Base-by-base conservation (phyloP, 2,888 invertebrate genomes). In the Glyphotaelius pellucidus region DNA sequence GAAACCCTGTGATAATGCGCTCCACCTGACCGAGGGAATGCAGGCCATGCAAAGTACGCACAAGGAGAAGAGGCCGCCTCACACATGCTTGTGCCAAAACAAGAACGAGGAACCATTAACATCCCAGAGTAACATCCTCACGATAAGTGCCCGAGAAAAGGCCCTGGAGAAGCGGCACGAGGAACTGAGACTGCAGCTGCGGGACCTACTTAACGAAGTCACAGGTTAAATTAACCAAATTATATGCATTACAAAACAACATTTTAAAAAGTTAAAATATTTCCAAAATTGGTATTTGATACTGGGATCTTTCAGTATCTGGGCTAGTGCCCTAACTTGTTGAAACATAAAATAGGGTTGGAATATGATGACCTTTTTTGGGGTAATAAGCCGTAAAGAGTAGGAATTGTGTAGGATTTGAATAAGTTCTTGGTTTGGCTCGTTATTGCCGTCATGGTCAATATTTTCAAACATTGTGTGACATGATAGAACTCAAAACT, bases 111-210 rank as follows among this genome's bases (percentile, higher is more conserved):
- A 91, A 67, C n/a, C 85, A n/a, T 38, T n/a, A 31, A 25, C 85
- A 11, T 35, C n/a, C n/a, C 83, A 94, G 95, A 52, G 96, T 95
- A 83, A 96, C 52, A 79, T 67, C 19, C 90, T 86, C 79, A 79
- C 88, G 9, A 35, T 98, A 92, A 96, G 98, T 93, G 98, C 98
- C 88, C 97, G 98, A 95, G 98, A 98, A 95, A 95, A 98, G 93
- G 98, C 98, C 94, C 95, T 98, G 92, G 98, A 98, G 95, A 98
- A 98, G 95, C 96, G 98, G 90, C 98, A 98, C 95, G 97, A 98
- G 86, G 96, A 98, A 94, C 95, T 98, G 92, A 98, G 98, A 94
- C 97, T 97, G 93, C 97, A 98, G 94, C 96, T 98, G 89, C 96
- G 98, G 90, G 97, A 97, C 94, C 95, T 97, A 94, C 95, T 97